Base-by-base conservation (phyloP, 2,797 vertebrate species). In the Microtus obscurus region DNA sequence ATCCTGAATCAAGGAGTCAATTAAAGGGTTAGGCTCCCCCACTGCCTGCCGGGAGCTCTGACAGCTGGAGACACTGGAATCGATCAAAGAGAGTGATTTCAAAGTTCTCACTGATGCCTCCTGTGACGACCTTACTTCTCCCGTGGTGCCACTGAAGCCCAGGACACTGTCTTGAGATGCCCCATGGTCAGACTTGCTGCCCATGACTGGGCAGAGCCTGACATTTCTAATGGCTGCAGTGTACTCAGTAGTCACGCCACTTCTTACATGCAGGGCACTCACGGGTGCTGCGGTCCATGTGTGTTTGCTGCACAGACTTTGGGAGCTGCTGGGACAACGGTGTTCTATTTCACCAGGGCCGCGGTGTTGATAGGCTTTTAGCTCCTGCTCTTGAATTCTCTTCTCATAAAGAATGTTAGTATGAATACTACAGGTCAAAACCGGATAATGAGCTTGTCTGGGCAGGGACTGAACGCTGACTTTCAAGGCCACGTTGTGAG, bases 401-500 rank as follows among this genome's bases (percentile, higher is more conserved):
- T 99, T 99, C 95, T 98, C 99, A 0, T 99, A 99, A 97, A 99
- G 98, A 95, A 99, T 98, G 97, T 98, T 99, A 45, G 99, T 99
- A 89, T 99, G 99, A 98, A 99, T 99, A 98, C 99, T 99, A 97
- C 99, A 99, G 67, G 99, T 99, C 96, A 99, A 93, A 95, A 99
- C 98, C 12, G 99, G 99, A 96, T 99, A 99, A 98, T 99, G 99
- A 21, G 99, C 99, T 94, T 99, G 99, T 98, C 99, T 99, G 81
- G 99, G 99, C 95, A 99, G 98, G 17, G 99, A 99, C 98, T 99
- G 99, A 89, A 99, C 99, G 0, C 99, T 99, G 96, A 99, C 99
- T 98, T 99, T 99, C 98, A 99, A 99, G 91, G 99, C 99, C 95
- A 99, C 99, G 8, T 99, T 99, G 98, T 99, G 99, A 96, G 99